Conservation (phyloP, 2,797 vertebrate species). For the Brachymystax lenok region DNA sequence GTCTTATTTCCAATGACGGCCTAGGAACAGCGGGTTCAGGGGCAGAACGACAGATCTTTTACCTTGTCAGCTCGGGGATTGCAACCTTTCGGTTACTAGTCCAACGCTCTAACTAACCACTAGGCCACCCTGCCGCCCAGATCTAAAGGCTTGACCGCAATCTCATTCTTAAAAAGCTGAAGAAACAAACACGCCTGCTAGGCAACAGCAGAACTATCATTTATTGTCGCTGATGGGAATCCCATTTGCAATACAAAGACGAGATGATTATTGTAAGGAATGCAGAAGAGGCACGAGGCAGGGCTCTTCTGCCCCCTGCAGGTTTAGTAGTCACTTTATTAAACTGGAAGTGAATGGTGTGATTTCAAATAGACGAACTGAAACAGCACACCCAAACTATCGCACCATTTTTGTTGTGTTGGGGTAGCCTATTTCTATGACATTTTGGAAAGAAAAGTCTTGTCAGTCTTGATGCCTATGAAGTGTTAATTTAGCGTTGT, state of each 20-base stretch:
- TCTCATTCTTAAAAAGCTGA: constrained; percentile 52
- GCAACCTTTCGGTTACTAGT: no score
- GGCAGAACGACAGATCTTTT: no score
- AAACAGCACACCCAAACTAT: constrained; percentile 4
- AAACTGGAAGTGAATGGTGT: constrained; percentile 15
- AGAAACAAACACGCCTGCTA: constrained; percentile 57
- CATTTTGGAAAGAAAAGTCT: no score
- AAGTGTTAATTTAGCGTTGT: no score
- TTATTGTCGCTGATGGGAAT: constrained; percentile 63
- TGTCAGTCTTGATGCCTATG: no score
- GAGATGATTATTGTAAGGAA: constrained; percentile 54
- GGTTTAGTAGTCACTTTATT: constrained; percentile 60
- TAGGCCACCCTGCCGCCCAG: no score
- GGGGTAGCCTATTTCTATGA: neutral
- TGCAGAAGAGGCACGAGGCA: constrained; percentile 59
- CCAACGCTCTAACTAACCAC: no score
- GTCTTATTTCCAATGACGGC: no score
- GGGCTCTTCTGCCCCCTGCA: constrained; percentile 81
- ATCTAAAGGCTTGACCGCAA: constrained; percentile 37
- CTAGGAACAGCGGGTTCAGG: no score
- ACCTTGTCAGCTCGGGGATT: no score
- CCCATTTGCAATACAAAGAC: constrained; percentile 70
- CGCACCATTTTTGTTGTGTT: neutral
- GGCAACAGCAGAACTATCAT: constrained; percentile 60
- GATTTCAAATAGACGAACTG: neutral